Evolutionary conservation across 1,140 invertebrate genomes (phyloP).

Genomic region (Leptonema lineaticorne): DNA sequence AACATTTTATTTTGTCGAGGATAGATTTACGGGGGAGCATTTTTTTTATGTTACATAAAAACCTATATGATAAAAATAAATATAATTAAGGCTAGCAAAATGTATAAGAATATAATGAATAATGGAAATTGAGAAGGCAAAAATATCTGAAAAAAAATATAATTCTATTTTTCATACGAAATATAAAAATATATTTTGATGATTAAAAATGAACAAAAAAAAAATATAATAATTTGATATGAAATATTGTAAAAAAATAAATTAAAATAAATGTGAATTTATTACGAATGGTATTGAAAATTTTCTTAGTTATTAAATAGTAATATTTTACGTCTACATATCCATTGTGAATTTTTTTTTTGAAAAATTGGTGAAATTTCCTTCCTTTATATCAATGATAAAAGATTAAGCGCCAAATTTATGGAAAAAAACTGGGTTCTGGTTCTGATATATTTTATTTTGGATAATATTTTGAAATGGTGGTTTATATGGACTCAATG

Average conservation of each 20-base stretch:
- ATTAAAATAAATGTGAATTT: not conserved
- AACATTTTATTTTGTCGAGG: no score
- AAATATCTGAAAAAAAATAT: no score
- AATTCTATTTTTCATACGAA: no score
- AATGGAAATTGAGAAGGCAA: no score
- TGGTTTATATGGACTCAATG: not conserved
- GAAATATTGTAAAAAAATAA: conserved; percentile 2
- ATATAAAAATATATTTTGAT: no score
- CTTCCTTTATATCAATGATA: conserved; percentile 3
- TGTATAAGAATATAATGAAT: no score
- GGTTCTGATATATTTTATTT: no score
- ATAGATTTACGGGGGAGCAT: no score
- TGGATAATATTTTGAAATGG: no score
- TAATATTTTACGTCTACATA: not conserved
- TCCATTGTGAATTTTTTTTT: conserved; percentile 7
- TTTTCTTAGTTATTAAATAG: conserved; percentile 9
- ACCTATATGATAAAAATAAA: no score
- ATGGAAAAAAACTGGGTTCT: conserved; percentile 1
- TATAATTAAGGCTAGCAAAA: no score
- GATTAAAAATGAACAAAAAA: not conserved
- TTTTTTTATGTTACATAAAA: no score
- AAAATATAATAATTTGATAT: not conserved
- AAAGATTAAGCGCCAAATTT: conserved; percentile 12
- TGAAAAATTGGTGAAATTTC: conserved; percentile 15
- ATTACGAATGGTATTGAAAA: not conserved